phyloP scores from a whole-genome alignment of 2,113 vertebrate genomes.

The Nyctibius bracteatus region DNA sequence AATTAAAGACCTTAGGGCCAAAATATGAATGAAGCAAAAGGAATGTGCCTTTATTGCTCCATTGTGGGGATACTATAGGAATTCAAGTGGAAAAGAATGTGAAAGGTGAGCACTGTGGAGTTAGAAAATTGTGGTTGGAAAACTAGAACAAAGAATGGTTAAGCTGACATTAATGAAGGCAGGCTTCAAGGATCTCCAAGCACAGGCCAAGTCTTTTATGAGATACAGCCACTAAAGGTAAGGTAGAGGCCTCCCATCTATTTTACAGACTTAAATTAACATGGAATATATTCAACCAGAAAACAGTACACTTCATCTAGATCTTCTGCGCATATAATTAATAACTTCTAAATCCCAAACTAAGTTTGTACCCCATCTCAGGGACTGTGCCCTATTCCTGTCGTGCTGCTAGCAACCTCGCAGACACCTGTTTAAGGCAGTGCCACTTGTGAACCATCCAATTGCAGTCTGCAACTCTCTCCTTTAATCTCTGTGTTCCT shows the following conservation, averaged over 20 bases:
- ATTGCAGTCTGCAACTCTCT: not conserved
- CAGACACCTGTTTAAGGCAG: fast-evolving
- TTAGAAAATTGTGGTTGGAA: not conserved
- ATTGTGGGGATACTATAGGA: not conserved
- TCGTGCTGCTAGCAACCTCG: not conserved
- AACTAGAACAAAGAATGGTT: not conserved
- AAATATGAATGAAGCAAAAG: not conserved
- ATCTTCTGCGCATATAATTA: not conserved
- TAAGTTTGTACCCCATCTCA: too few species aligned
- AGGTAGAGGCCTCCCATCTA: not conserved
- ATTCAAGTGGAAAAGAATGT: not conserved
- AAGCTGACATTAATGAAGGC: not conserved
- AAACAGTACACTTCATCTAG: not conserved
- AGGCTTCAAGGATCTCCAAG: not conserved
- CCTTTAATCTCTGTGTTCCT: not conserved
- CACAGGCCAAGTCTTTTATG: not conserved
- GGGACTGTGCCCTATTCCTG: not conserved
- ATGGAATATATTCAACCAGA: not conserved
- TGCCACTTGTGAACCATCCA: not conserved
- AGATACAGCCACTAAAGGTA: not conserved
- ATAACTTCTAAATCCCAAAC: not conserved
- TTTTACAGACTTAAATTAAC: not conserved
- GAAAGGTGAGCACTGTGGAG: not conserved
- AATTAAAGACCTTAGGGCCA: not conserved
- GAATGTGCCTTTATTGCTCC: not conserved